Evolutionary conservation across 2,113 vertebrate genomes (phyloP).

Genomic region (Myotis yumanensis): DNA sequence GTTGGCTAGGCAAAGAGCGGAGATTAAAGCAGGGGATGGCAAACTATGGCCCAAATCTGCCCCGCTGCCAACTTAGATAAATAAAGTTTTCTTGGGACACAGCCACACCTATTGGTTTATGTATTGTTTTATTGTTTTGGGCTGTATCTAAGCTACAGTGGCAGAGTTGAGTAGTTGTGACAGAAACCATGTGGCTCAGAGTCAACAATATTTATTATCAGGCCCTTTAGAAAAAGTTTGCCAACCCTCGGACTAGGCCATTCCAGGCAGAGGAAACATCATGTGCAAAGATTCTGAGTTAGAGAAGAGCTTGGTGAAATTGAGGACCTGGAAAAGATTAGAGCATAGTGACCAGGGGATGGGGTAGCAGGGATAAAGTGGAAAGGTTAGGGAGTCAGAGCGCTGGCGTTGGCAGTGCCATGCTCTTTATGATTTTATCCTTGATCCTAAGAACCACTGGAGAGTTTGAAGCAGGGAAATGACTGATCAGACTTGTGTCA

Average conservation of each 20-base stretch:
- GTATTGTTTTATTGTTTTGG: not conserved
- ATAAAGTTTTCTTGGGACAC: slow-evolving; percentile 19
- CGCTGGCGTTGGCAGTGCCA: not conserved
- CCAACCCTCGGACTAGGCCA: not conserved
- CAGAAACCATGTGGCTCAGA: not conserved
- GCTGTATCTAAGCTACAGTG: not conserved
- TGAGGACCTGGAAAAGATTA: not conserved
- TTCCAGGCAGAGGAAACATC: not conserved
- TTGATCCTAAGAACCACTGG: not conserved
- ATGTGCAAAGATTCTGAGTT: not conserved
- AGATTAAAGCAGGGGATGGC: not conserved
- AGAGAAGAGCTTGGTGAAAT: not conserved
- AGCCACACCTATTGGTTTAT: not conserved
- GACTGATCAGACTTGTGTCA: not conserved
- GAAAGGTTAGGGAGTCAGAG: not conserved
- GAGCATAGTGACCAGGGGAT: not conserved
- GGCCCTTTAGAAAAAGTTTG: slow-evolving; percentile 22
- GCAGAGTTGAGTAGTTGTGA: not conserved
- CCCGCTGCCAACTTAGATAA: not conserved
- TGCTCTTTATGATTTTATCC: slow-evolving; percentile 18
- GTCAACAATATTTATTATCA: slow-evolving; percentile 18
- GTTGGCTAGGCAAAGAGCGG: not conserved
- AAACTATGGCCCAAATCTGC: not conserved
- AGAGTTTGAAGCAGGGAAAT: not conserved
- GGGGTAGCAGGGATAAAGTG: not conserved